These are phyloP conservation scores for Ips nitidus DNA, from an alignment of 1,140 invertebrate genomes.

Conservation along the genomic window DNA sequence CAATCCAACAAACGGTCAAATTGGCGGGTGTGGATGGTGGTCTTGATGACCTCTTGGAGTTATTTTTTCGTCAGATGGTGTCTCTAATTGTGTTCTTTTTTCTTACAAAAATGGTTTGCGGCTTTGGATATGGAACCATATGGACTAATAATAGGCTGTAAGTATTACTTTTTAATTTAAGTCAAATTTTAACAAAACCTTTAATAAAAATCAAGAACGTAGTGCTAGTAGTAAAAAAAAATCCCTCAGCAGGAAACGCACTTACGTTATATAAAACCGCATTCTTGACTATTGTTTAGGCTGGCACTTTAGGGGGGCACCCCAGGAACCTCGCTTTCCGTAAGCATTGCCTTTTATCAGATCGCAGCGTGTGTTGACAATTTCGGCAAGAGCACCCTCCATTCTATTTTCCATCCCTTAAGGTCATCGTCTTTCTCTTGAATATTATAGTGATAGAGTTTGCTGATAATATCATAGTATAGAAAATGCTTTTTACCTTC, in stretches of 20 bases:
- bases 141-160: conserved; percentile 4
- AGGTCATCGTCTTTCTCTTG: background rate
- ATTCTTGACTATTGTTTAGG: conserved; percentile 6
- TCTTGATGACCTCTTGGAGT: background rate
- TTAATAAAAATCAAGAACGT: too few species aligned
- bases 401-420: background rate
- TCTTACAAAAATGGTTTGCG: background rate
- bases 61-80: background rate
- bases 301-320: background rate
- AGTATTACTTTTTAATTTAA: conserved; percentile 4
- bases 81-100: background rate
- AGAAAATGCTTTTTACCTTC: too few species aligned
- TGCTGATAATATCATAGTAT: too few species aligned
- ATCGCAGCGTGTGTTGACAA: conserved; percentile 52
- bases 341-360: conserved; percentile 48
- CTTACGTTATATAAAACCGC: conserved; percentile 12
- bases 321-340: conserved; percentile 41
- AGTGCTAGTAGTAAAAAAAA: background rate
- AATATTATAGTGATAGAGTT: too few species aligned
- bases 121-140: background rate
- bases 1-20: conserved; percentile 10
- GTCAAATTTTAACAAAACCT: background rate
- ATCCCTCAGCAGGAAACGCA: conserved; percentile 20
- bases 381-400: conserved; percentile 28
- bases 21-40: conserved; percentile 1